Evolutionary conservation across 2,888 invertebrate species (phyloP).

Genomic region (Eilema caniola): DNA sequence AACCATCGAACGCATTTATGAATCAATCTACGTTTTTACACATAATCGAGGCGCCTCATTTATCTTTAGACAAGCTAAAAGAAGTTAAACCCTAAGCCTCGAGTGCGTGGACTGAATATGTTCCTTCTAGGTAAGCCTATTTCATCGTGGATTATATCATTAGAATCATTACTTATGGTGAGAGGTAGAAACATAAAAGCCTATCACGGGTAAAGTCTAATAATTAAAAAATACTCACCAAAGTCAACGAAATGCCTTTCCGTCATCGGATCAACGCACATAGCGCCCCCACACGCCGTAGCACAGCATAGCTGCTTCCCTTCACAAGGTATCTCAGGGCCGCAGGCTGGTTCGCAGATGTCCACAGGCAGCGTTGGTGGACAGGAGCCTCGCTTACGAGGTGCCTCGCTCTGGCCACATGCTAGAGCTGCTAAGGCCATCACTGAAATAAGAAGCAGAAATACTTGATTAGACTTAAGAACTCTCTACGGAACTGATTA

Average conservation of each 20-base stretch:
- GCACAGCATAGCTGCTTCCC: conserved; percentile 78
- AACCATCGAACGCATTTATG: too few relatives aligned
- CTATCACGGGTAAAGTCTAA: too few relatives aligned
- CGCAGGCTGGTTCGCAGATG: conserved; percentile 78
- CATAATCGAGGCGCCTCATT: too few relatives aligned
- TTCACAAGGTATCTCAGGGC: conserved; percentile 67
- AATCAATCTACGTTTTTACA: too few relatives aligned
- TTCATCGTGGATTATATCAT: too few relatives aligned
- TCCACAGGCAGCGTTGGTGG: conserved; percentile 85
- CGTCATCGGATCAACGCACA: conserved; percentile 81
- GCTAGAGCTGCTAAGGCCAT: conserved; percentile 40
- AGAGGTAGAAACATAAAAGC: too few relatives aligned
- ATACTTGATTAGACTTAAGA: neutral
- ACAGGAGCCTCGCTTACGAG: conserved; percentile 73
- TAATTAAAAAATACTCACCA: conserved; percentile 63
- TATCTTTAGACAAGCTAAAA: too few relatives aligned
- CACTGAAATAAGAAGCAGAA: conserved; percentile 31
- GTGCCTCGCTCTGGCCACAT: conserved; percentile 40
- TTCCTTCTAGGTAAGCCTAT: too few relatives aligned
- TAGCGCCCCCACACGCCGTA: conserved; percentile 79
- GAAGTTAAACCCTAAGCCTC: too few relatives aligned
- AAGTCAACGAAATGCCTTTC: conserved; percentile 68
- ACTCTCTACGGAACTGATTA: too few relatives aligned
- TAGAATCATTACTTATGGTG: too few relatives aligned
- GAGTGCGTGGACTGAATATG: too few relatives aligned